Evolutionary conservation across 2,888 invertebrate genomes (phyloP).

Genomic region (Spodoptera picta): DNA sequence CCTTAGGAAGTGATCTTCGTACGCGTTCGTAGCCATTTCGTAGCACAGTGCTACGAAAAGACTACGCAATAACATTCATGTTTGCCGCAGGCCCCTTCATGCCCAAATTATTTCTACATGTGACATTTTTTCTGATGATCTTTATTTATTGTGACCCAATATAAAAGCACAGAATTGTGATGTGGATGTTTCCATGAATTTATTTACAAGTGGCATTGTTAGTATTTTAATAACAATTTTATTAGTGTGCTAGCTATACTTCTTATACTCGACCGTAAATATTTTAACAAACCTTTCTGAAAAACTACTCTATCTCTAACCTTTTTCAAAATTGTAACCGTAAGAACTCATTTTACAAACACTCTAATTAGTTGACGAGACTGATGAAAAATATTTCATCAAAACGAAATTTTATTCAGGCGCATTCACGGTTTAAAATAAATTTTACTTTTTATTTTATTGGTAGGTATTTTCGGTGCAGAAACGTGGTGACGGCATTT

Average conservation of each 20-base stretch:
- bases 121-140: constrained; percentile 4
- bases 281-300: too few species aligned
- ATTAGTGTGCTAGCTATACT: too few species aligned
- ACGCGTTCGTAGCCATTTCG: constrained; percentile 26
- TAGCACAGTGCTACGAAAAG: constrained; percentile 23
- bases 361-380: too few species aligned
- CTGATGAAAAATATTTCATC: neutral
- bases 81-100: constrained; percentile 2
- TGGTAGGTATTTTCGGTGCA: constrained; percentile 44
- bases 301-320: too few species aligned
- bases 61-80: constrained; percentile 20
- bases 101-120: constrained; percentile 12
- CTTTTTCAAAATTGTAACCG: too few species aligned
- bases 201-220: too few species aligned
- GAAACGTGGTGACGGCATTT: constrained; percentile 58
- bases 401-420: neutral
- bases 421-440: constrained; percentile 34
- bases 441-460: constrained; percentile 50
- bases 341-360: too few species aligned
- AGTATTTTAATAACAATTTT: too few species aligned
- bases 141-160: constrained; percentile 9
- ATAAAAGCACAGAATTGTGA: too few species aligned
- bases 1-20: constrained; percentile 12
- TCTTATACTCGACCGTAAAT: too few species aligned
- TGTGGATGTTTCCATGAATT: too few species aligned